Evolutionary conservation across 2,888 invertebrate genomes (phyloP), one percentile per base, ranked within the genome.

Genomic region (Venusia cambrica): DNA sequence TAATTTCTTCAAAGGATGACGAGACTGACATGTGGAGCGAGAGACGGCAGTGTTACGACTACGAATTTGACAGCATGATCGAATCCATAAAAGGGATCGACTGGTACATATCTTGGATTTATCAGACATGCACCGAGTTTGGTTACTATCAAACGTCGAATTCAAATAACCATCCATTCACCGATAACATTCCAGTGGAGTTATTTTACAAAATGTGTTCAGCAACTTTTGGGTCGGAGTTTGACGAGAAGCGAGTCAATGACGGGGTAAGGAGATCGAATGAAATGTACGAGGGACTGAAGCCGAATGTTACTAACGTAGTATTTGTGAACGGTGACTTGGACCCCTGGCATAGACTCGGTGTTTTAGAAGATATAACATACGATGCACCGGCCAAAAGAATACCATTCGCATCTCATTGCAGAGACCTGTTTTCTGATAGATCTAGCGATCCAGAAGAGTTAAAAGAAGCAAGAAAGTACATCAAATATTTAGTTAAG

Each of bases 61-160:
- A 70, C 10, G 69, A 73, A 37, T 84, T 81, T 22, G 61, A 75
- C 29, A 49, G 50, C 7, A 59, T 73, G 54, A 60, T 83, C 6
- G 51, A 68, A 31, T 32, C 40, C 8, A 59, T 69, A 26, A 62
- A 55, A 25, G 38, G 55, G 2, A 47, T 56, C 9, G 62, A 69
- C 33, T 62, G 57, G 62, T 38, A 44, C n/a, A 48, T 57, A 1
- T 57, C 77, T 4, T 94, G 94, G 94, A 77, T 74, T 1, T 93
- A 92, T 62, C 94, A 94, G 71, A 93, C 92, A 0, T 94, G 94
- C 68, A 91, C 91, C 2, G 94, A 94, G 72, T 94, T 92, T 58
- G 93, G 93, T 12, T 94, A 90, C 61, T 94, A 87, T 62, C 92
- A 92, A 64, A 91, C 91, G 0, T 88, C 92, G 0, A 87, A 87